Evolutionary conservation across 2,113 vertebrate genomes (phyloP), one percentile per base, ranked within the genome.

Genomic region (Geococcyx californianus): DNA sequence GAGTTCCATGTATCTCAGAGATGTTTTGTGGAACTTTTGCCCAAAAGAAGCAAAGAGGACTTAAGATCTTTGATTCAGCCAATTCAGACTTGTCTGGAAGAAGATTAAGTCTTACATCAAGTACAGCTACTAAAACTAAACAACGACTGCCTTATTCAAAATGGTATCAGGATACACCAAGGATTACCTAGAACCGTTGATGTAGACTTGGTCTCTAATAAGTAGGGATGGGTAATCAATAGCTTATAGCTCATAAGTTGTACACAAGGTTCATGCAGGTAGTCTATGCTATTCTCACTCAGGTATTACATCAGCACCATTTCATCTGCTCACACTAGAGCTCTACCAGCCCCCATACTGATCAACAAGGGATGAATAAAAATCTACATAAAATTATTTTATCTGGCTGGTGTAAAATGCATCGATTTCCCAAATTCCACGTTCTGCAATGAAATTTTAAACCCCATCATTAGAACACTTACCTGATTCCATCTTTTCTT

Each of bases 401-500:
- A 55, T 52, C 42, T 29, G 42, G 11, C 52, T 75, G 16, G 20
- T 74, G 7, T 33, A 80, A 92, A 70, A 93, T 81, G 31, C 52
- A 36, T 12, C 45, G 11, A 63, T 51, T 77, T 87, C 28, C 45
- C 56, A 33, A 49, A 80, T 7, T 47, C 44, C 21, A 58, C 3
- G 33, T 90, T 86, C 84, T 68, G 38, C 19, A 49, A 64, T 78
- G 83, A 81, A 34, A 38, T 56, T 4, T 47, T 94, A 75, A 33
- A 67, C 80, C 24, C 49, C 18, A 54, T 36, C 42, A 56, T 55
- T 29, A 66, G 49, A 78, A 81, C 52, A 73, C 82, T 97, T 97
- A 99, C 99, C 99, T 99, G 93, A 97, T 98, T 82, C 98, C 98
- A 92, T 98, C 98, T 93, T 98, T 99, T 94, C 98, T 99, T 96